These are phyloP conservation scores for Cryptocheilus praepositus DNA, from an alignment of 2,888 invertebrate species.

Conservation along the genomic window DNA sequence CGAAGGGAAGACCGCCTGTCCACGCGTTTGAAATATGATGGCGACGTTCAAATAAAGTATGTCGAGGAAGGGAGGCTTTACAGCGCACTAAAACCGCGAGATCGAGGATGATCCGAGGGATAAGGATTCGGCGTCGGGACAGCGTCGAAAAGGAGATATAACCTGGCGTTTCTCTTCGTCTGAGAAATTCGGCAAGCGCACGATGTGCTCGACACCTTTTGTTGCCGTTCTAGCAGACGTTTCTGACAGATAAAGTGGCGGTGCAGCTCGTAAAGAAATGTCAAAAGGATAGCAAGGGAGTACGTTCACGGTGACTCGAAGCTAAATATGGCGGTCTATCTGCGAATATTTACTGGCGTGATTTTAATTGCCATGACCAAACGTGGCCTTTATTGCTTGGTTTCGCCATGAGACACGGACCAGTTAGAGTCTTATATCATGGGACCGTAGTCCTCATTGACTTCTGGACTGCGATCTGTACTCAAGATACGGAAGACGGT, in stretches of 20 bases:
- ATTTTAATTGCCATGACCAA: no score
- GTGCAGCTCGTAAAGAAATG: constrained; percentile 2
- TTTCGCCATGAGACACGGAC: no score
- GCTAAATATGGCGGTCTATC: no score
- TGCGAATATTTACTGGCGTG: no score
- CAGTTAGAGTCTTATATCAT: no score
- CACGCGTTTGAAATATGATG: constrained; percentile 58
- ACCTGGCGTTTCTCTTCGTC: constrained; percentile 30
- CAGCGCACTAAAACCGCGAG: constrained; percentile 55
- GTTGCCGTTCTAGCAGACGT: neutral
- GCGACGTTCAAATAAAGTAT: constrained; percentile 59
- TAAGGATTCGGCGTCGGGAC: constrained; percentile 34
- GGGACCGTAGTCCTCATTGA: no score
- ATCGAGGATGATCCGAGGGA: constrained; percentile 46
- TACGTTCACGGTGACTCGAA: no score
- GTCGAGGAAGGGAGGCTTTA: constrained; percentile 52
- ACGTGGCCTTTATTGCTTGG: no score
- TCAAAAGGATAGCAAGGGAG: neutral
- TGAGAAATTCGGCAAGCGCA: constrained; percentile 26
- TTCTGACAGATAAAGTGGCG: neutral
- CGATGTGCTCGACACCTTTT: neutral
- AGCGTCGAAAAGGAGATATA: constrained; percentile 30
- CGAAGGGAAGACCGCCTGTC: constrained; percentile 25
- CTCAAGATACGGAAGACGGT: no score
- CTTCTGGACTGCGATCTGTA: no score